Conservation (phyloP, 1,140 invertebrate species). For the Zaprionus ornatus region DNA sequence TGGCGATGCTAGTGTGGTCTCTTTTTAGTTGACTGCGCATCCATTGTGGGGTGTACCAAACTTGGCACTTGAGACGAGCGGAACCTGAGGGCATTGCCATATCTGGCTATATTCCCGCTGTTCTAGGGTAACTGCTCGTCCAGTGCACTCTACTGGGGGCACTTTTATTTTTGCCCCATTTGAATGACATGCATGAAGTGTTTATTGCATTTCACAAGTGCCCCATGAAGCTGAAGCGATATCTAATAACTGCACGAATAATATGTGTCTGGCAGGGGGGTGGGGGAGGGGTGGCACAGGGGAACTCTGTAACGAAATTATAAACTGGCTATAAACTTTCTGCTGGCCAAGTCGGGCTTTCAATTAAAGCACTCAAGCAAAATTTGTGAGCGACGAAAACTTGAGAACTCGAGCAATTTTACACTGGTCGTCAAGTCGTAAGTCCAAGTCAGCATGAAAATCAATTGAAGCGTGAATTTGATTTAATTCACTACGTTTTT, state of each 20-base stretch:
- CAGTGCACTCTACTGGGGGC: background rate
- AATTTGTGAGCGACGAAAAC: slow-evolving; percentile 28
- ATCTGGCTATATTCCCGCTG: too few species aligned
- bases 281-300: too few species aligned
- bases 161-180: slow-evolving; percentile 15
- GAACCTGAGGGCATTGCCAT: too few species aligned
- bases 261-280: background rate
- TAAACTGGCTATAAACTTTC: slow-evolving; percentile 33
- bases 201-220: slow-evolving; percentile 60
- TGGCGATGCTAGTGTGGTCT: background rate
- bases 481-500: slow-evolving; percentile 60
- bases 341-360: slow-evolving; percentile 38
- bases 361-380: slow-evolving; percentile 54
- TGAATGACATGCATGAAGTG: slow-evolving; percentile 63
- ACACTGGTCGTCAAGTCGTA: slow-evolving; percentile 10
- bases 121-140: background rate
- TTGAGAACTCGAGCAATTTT: slow-evolving; percentile 47
- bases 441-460: slow-evolving; percentile 45
- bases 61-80: background rate
- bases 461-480: slow-evolving; percentile 66
- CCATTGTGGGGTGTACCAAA: background rate
- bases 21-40: background rate
- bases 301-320: slow-evolving; percentile 33
- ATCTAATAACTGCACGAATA: slow-evolving; percentile 45
- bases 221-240: slow-evolving; percentile 35